These are phyloP conservation scores for Drosophila pegasa DNA, from an alignment of 2,888 invertebrate species.

Conservation along the genomic window DNA sequence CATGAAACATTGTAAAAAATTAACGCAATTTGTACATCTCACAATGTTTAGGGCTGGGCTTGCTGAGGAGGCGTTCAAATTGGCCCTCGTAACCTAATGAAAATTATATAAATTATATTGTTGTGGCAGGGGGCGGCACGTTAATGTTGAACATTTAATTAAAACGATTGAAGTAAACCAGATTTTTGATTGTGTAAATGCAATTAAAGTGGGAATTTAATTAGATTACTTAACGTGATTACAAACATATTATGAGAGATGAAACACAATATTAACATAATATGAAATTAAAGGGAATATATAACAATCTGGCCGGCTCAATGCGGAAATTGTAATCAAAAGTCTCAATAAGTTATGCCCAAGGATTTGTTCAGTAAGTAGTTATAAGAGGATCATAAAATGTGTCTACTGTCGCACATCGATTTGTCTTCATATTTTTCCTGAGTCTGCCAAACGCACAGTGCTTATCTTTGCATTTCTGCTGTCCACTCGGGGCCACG, in stretches of 20 bases:
- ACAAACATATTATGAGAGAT: no score
- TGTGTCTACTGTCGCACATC: background rate
- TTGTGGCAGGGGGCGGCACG: constrained; percentile 19
- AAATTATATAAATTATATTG: constrained; percentile 57
- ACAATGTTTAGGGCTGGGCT: constrained; percentile 36
- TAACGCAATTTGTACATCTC: constrained; percentile 70
- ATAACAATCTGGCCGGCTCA: background rate
- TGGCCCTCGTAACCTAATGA: constrained; percentile 27
- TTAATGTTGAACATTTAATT: constrained; percentile 32
- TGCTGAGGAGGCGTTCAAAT: constrained; percentile 8
- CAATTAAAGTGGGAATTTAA: background rate
- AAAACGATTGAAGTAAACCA: constrained; percentile 15
- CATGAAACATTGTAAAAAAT: constrained; percentile 66
- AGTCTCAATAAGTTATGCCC: background rate
- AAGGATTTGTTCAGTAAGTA: background rate
- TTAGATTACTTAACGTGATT: no score
- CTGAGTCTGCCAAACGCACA: constrained; percentile 1
- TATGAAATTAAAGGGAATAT: background rate
- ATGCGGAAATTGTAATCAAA: background rate
- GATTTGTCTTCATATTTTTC: constrained; percentile 20
- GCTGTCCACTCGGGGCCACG: constrained; percentile 4
- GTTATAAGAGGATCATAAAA: constrained; percentile 10
- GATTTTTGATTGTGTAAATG: background rate
- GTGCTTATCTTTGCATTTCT: constrained; percentile 18
- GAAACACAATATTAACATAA: background rate